A percentile compares a stretch with the other conserved stretches of the same genome.
Evolutionary conservation across 2,113 vertebrate genomes (phyloP).

Genomic region (Gnathonemus echidnorhynchus): DNA sequence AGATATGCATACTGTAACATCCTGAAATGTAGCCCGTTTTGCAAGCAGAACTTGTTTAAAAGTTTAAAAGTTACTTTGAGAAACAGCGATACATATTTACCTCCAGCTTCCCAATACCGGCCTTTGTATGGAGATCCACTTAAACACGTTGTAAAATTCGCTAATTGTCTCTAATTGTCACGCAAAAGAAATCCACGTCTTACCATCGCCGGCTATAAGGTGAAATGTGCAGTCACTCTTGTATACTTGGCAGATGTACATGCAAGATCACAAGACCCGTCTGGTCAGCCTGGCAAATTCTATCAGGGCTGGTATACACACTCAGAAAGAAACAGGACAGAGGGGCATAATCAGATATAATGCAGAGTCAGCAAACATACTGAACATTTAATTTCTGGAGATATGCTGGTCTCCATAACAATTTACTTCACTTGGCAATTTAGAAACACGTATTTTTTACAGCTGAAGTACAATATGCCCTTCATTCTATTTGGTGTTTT

Average conservation of each 20-base stretch:
- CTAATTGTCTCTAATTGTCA: neutral
- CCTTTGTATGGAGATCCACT: neutral
- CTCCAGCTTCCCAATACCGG: neutral
- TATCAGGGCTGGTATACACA: neutral
- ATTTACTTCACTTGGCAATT: neutral
- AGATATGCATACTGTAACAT: neutral
- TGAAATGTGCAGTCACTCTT: neutral
- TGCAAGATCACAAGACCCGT: neutral
- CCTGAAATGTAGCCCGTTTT: neutral
- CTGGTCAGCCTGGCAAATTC: neutral
- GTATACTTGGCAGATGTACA: neutral
- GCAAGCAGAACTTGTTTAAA: neutral
- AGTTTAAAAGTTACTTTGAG: neutral
- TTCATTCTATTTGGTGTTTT: neutral
- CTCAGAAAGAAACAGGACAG: neutral
- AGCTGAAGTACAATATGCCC: neutral
- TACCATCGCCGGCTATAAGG: neutral
- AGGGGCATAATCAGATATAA: neutral
- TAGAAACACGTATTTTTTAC: neutral
- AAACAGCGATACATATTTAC: neutral
- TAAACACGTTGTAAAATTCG: neutral
- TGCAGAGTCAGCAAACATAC: constrained; percentile 25
- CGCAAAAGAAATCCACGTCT: neutral
- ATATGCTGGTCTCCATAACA: neutral
- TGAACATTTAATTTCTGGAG: neutral